Base-by-base conservation (phyloP, 2,113 vertebrate species). In the Bufo bufo region DNA sequence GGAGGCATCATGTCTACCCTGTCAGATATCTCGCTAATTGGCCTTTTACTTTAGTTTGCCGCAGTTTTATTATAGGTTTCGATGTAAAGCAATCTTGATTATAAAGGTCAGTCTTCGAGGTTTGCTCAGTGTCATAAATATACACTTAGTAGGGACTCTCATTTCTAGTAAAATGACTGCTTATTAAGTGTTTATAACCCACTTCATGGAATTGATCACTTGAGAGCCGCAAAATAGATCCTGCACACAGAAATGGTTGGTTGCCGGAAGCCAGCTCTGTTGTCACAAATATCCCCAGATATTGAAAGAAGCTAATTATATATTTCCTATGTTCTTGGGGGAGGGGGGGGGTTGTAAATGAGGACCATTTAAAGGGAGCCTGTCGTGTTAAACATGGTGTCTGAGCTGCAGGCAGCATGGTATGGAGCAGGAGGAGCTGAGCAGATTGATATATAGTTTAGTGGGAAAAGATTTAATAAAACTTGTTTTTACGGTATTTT, bases 11-110 rank as follows among this genome's bases (percentile, higher is more conserved):
- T 63, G 66, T 66, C n/a, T 66, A 45, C 81, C 77, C 77, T 4
- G 43, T 82, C 43, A 65, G 43, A 66, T 13, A 43, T 82, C 54
- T 82, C 58, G 12, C 19, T 82, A 82, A 82, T 82, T 82, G 61
- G 79, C 33, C 79, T 82, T 45, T 61, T 82, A 82, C 59, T 45
- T 45, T 47, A 63, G 13, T 63, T 82, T 47, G 14, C 43, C 17
- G 4, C 56, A 63, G 59, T 47, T 82, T 82, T 82, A 63, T 63
- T 63, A 49, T 49, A 82, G 63, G 61, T 66, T 69, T 84, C 33
- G 7, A 7, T 84, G 63, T 52, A 71, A 50, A 71, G 82, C n/a
- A 13, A 56, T 82, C n/a, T 63, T 63, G 33, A 82, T 82, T 82
- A 82, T 63, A 61, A 61, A 82, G 79, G 79, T 63, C 58, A 63